These are phyloP conservation scores for Coecobrya sp. DNA, from an alignment of 2,888 invertebrate genomes.

Conservation along the genomic window DNA sequence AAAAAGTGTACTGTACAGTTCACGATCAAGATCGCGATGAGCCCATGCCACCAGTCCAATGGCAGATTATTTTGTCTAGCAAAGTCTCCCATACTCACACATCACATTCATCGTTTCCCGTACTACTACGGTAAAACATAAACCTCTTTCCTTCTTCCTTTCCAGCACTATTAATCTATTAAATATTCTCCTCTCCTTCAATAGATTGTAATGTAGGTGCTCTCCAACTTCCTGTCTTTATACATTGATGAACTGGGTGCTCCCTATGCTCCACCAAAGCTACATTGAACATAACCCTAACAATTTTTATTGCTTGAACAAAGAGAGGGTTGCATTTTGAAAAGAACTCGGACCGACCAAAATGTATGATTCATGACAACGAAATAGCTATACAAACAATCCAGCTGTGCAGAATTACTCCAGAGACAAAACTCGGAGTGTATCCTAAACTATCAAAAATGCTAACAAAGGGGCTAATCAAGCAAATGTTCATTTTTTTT, in stretches of 20 bases:
- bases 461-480: conserved; percentile 36
- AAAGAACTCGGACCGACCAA: conserved; percentile 10
- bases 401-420: conserved; percentile 70
- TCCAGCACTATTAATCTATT: conserved; percentile 3
- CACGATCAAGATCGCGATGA: conserved; percentile 39
- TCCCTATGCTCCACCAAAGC: not conserved
- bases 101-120: not conserved
- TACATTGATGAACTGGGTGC: conserved; percentile 44
- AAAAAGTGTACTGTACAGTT: conserved; percentile 12
- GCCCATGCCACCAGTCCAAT: not conserved
- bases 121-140: not conserved
- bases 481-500: not conserved
- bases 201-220: conserved; percentile 59
- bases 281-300: conserved; percentile 21
- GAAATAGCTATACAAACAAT: not conserved
- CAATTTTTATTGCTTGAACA: conserved; percentile 30
- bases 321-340: not conserved
- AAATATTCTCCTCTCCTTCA: conserved; percentile 38
- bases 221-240: conserved; percentile 74
- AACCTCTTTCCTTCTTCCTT: conserved; percentile 51
- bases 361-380: conserved; percentile 19
- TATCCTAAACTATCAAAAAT: not conserved
- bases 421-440: conserved; percentile 32
- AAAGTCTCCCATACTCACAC: not conserved
- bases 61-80: not conserved